Base-by-base conservation (phyloP, 1,140 invertebrate species). In the Cotesia glomerata region DNA sequence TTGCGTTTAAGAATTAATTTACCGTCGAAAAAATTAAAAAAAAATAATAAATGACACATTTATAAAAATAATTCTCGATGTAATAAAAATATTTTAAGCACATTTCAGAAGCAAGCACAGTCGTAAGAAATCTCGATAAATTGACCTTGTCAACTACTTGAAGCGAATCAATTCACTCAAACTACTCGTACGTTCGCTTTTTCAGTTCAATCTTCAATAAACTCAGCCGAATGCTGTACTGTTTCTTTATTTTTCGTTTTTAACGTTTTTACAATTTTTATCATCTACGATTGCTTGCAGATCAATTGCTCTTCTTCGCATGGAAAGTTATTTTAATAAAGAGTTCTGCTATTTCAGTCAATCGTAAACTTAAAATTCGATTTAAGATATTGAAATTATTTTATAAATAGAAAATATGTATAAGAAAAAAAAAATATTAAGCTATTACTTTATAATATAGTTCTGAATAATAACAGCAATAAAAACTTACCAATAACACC, bases 401-500 rank as follows among this genome's bases (percentile, higher is more conserved):
- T 26, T 26, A 26, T 26, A 26, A 26, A 26, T 26, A 26, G 3
- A 26, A 26, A 26, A 2, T 0, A 26, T 26, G 26, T 26, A 26
- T 26, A 26, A 26, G 26, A 26, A 26, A 26, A 26, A 26, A 26
- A 26, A 26, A 26, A 26, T 2, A 26, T 26, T 26, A 26, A 26
- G 2, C 26, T 26, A 26, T 26, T 26, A 26, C 3, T 26, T 1
- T 26, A 26, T 26, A 26, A 26, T 26, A 26, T 26, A 26, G 2
- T 26, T 26, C 26, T 26, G 26, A 26, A 26, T 26, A n/a, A 56
- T 32, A 62, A 3, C 0, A 62, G 32, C 2, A 35, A n/a, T 32
- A 18, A 61, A 72, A 52, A 69, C 79, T 81, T 61, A 86, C 85
- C 80, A 49, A 85, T 81, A 49, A 86, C 52, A 45, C 76, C 80